Evolutionary conservation across 2,797 vertebrate species (phyloP).

Genomic region (Masticophis lateralis): DNA sequence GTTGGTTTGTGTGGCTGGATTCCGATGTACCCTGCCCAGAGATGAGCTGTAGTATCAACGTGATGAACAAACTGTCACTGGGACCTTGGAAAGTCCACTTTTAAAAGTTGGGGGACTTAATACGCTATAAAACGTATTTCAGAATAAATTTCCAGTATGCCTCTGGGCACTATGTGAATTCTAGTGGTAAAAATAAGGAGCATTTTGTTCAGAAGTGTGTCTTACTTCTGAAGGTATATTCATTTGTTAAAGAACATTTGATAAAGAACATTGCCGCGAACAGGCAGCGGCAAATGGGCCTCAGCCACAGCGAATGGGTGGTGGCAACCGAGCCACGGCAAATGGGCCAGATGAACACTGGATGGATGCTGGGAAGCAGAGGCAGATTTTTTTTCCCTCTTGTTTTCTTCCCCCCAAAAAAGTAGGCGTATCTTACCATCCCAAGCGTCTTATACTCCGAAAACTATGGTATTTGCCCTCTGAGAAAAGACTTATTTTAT

Average conservation of each 20-base stretch:
- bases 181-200: neutral
- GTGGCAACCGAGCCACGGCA: too few species aligned
- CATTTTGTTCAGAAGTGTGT: neutral
- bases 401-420: too few species aligned
- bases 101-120: neutral
- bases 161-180: neutral
- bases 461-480: neutral
- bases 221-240: neutral
- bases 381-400: too few species aligned
- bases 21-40: neutral
- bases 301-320: too few species aligned
- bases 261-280: too few species aligned
- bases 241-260: neutral
- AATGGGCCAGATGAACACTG: too few species aligned
- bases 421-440: too few species aligned
- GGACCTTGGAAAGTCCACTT: neutral
- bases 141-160: neutral
- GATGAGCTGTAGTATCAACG: neutral
- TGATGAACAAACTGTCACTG: neutral
- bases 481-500: neutral
- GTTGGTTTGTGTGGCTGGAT: neutral
- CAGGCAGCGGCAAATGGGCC: too few species aligned
- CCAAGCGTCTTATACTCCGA: too few species aligned
- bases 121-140: neutral
- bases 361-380: too few species aligned